These are phyloP conservation scores for Cataglyphis livida DNA, from an alignment of 2,888 invertebrate species.

Conservation along the genomic window DNA sequence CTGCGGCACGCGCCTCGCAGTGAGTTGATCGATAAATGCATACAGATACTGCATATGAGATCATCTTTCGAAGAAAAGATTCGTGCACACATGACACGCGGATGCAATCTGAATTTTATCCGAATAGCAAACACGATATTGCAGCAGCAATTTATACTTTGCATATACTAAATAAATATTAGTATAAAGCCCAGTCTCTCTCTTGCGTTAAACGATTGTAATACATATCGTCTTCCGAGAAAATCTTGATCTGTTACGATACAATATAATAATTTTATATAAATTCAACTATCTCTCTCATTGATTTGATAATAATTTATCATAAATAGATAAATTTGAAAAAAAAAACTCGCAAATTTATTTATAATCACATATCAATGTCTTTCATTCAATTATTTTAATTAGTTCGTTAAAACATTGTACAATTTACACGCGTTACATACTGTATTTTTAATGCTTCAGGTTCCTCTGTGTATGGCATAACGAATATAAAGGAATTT, in stretches of 20 bases:
- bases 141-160: constrained; percentile 17
- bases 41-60: constrained; percentile 37
- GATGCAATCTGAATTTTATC: constrained; percentile 35
- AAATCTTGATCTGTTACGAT: not conserved
- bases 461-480: constrained; percentile 30
- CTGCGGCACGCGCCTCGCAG: constrained; percentile 17
- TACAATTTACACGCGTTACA: constrained; percentile 2
- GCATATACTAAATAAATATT: constrained; percentile 33
- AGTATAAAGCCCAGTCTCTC: not conserved
- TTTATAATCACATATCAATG: not conserved
- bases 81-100: constrained; percentile 32
- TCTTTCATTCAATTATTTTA: not conserved
- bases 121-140: constrained; percentile 30
- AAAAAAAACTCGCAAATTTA: not conserved
- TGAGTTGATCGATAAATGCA: constrained; percentile 56
- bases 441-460: constrained; percentile 38
- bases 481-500: constrained; percentile 44
- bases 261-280: not conserved
- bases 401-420: not conserved
- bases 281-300: constrained; percentile 2
- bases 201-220: not conserved
- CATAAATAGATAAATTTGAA: not conserved
- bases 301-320: constrained; percentile 17
- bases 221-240: not conserved
- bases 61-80: constrained; percentile 32